phyloP scores from a whole-genome alignment of 2,888 invertebrate species.

The Steinernema scapterisci region DNA sequence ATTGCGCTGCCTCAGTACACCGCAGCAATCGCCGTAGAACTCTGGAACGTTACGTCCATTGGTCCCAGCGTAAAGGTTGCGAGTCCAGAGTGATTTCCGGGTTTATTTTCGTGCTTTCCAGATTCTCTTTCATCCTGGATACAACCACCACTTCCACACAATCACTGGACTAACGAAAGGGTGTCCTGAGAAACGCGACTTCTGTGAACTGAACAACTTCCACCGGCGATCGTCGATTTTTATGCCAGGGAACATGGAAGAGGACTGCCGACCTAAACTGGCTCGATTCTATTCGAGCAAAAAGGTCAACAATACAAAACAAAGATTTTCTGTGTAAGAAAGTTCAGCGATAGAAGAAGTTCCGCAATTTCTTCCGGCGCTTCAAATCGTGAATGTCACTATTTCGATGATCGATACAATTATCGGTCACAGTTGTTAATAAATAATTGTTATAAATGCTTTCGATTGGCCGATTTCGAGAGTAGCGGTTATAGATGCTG shows the following conservation, averaged over 20 bases:
- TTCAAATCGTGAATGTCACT: too few relatives aligned
- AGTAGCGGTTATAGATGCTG: too few relatives aligned
- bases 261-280: constrained; percentile 1
- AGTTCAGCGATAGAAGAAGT: too few relatives aligned
- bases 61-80: constrained; percentile 54
- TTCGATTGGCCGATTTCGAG: too few relatives aligned
- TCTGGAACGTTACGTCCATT: constrained; percentile 53
- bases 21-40: constrained; percentile 59
- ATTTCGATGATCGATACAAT: too few relatives aligned
- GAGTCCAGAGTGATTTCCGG: background rate
- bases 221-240: background rate
- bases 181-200: constrained; percentile 40
- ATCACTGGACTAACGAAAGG: constrained; percentile 58
- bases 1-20: constrained; percentile 63
- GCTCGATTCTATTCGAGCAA: too few relatives aligned
- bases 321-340: background rate
- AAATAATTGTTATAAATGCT: too few relatives aligned
- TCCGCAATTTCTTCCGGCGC: too few relatives aligned
- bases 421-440: too few relatives aligned
- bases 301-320: background rate
- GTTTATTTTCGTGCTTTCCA: constrained; percentile 13
- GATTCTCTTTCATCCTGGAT: constrained; percentile 60
- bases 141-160: constrained; percentile 57
- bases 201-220: background rate
- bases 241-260: constrained; percentile 4